Evolutionary conservation across 2,888 invertebrate species (phyloP).

Genomic region (Oscheius sp.): DNA sequence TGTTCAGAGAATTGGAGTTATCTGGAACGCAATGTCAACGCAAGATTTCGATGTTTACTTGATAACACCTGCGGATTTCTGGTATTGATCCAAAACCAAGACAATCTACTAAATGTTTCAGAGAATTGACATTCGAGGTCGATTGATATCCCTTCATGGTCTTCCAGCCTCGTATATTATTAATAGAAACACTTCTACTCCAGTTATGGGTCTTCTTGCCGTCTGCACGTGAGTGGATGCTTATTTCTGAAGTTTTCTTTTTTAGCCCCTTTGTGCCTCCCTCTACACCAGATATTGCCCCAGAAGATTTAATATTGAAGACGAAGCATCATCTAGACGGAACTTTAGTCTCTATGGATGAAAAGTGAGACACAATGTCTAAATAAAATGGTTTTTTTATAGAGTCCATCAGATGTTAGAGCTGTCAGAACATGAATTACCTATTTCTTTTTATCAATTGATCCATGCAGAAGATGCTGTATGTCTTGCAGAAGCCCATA

Average conservation of each 20-base stretch:
- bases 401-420: conserved; percentile 64
- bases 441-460: conserved; percentile 80
- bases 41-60: conserved; percentile 95
- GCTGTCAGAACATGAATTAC: conserved; percentile 52
- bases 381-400: background rate
- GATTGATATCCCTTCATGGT: conserved; percentile 93
- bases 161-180: conserved; percentile 76
- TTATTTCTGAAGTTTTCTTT: background rate
- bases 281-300: conserved; percentile 92
- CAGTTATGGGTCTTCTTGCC: conserved; percentile 85
- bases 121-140: conserved; percentile 96
- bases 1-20: conserved; percentile 48
- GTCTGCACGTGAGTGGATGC: conserved; percentile 80
- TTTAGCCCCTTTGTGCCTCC: conserved; percentile 91
- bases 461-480: conserved; percentile 97
- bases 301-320: conserved; percentile 99
- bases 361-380: conserved; percentile 37
- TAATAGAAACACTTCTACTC: conserved; percentile 36
- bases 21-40: conserved; percentile 94
- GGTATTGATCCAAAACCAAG: conserved; percentile 74
- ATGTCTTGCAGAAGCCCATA: conserved; percentile 97
- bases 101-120: conserved; percentile 71
- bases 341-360: conserved; percentile 62
- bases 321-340: conserved; percentile 98
- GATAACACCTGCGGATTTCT: conserved; percentile 99